Evolutionary conservation across 2,888 invertebrate species (phyloP).

Genomic region (Archips crataeganus): DNA sequence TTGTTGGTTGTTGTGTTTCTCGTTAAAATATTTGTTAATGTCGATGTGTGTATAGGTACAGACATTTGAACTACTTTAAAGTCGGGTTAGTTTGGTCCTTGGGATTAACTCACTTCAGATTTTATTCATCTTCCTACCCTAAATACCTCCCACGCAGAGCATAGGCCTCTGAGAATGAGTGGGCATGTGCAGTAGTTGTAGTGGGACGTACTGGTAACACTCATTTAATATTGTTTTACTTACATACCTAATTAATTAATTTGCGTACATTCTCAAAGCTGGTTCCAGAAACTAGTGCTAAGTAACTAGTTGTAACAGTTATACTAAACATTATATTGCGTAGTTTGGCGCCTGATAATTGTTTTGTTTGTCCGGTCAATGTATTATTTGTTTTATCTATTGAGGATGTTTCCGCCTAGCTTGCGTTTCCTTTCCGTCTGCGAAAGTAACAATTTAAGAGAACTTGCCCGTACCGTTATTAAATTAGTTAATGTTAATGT

Average conservation of each 20-base stretch:
- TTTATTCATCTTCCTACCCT: no score
- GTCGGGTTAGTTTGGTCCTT: no score
- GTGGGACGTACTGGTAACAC: no score
- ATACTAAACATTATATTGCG: not conserved
- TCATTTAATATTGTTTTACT: no score
- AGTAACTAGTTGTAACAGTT: not conserved
- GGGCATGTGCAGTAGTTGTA: no score
- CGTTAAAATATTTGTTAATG: no score
- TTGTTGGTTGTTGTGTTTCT: no score
- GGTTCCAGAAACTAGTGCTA: not conserved
- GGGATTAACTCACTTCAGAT: no score
- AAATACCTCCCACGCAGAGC: no score
- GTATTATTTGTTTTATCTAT: not conserved
- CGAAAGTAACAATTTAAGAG: not conserved
- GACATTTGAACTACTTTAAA: no score
- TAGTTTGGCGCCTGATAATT: not conserved
- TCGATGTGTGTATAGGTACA: no score
- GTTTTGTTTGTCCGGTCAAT: not conserved
- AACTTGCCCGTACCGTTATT: not conserved
- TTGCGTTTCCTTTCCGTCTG: slow-evolving; percentile 1
- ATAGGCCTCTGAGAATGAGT: no score
- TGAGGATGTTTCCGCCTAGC: slow-evolving; percentile 1
- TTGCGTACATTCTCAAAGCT: not conserved
- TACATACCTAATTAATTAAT: not conserved
- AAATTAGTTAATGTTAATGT: slow-evolving; percentile 10